Evolutionary conservation across 1,140 invertebrate species (phyloP), one percentile per base, ranked within the genome.

Genomic region (Bombus polaris): DNA sequence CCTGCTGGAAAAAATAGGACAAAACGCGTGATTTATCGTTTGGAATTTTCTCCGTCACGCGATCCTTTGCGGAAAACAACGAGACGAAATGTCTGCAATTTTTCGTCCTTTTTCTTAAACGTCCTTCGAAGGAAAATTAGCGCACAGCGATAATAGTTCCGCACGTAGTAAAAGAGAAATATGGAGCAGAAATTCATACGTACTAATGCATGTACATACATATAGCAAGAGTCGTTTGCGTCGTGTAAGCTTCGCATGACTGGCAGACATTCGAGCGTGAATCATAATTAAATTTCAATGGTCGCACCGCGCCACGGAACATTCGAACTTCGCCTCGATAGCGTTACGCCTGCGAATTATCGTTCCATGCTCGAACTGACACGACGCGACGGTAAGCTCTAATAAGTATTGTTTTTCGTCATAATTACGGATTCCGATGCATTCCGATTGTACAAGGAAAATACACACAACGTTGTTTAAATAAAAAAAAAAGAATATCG

Each of bases 201-300:
- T 53, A 53, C 47, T 22, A 53, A 53, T 53, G 8, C 47, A 53
- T 22, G 18, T 53, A 22, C 47, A 22, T 53, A 2, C 47, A 2
- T 53, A 53, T 22, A 8, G 18, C 5, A 8, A 53, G 47, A 53
- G 47, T 53, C 47, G 47, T 53, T 53, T 53, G 47, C 5, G 47
- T 53, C 47, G 47, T 53, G 47, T 53, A 53, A 53, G 59, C 59
- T 57, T 75, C 44, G 73, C 73, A 35, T 25, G 73, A 57, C 32
- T 35, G 32, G 10, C 47, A 32, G 22, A 74, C 25, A 37, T 75
- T 75, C 53, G 13, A 57, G 35, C 75, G 37, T 62, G 75, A 62
- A 77, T 77, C 57, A 32, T 78, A 78, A 66, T 78, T 66, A 75
- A 75, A 57, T 65, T 32, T 42, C 32, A 25, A 25, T 44, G 39